Evolutionary conservation across 2,888 invertebrate species (phyloP), one percentile per base, ranked within the genome.

Genomic region (Colletes collaris): DNA sequence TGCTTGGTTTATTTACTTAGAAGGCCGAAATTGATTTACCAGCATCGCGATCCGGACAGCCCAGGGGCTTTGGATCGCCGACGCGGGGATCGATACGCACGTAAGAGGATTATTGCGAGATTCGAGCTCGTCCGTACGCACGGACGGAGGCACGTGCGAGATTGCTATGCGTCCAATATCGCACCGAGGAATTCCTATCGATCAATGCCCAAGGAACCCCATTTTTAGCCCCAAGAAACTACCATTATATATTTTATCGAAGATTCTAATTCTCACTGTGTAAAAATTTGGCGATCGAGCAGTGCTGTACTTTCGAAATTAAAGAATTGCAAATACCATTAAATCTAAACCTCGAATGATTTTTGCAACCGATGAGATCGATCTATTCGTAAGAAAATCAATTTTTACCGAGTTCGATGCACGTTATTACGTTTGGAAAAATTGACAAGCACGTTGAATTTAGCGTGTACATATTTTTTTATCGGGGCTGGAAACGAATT

Each of bases 1-100:
- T 73, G 60, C 70, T 76, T 74, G 58, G 49, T 79, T 76, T 80
- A 80, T 83, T 77, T 74, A 65, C 60, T 49, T 55, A 56, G 62
- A 37, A 44, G 55, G 59, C 64, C 65, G 64, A 76, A 83, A 70
- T 82, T 72, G 74, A 72, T 76, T 75, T 66, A 40, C 44, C 40
- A 6, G 16, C 16, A 16, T 16, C 16, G 16, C 44, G 44, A 44
- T 8, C 44, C 44, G 44, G 44, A 8, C 40, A 4, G 40, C 40
- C 3, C 3, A 6, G 7, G 44, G 40, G 6, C 8, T 53, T 19
- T 16, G 19, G 53, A 6, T 53, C 16, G 16, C 53, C 53, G 53
- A 53, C 63, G 66, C 59, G 13, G 40, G 56, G 35, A 78, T 68
- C 59, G 27, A 60, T 72, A 66, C 67, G 59, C 52, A 60, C 46